These are phyloP conservation scores for Plagiodera versicolora DNA, from an alignment of 2,888 invertebrate species.

Conservation along the genomic window DNA sequence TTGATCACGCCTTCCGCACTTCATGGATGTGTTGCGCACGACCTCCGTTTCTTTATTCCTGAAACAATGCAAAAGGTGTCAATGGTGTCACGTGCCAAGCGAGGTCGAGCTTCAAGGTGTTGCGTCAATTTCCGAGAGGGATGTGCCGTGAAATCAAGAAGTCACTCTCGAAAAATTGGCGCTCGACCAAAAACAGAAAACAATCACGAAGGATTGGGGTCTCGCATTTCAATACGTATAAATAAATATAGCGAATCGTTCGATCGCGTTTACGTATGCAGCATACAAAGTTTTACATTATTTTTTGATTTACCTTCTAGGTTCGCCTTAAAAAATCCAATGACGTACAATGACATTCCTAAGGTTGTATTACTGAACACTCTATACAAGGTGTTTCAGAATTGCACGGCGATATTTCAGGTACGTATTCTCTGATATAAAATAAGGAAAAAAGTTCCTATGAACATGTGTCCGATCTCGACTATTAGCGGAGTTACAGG, in stretches of 20 bases:
- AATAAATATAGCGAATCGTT: constrained; percentile 18
- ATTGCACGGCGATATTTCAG: no score
- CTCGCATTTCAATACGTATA: constrained; percentile 1
- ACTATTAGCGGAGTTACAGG: no score
- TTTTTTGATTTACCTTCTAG: constrained; percentile 3
- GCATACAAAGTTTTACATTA: constrained; percentile 19
- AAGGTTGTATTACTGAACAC: no score
- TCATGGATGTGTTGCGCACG: constrained; percentile 30
- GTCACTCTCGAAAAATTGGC: neutral
- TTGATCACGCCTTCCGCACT: constrained; percentile 39
- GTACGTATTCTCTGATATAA: no score
- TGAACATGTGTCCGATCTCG: no score
- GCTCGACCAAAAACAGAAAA: neutral
- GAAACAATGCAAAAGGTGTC: constrained; percentile 14
- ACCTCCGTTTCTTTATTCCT: constrained; percentile 12
- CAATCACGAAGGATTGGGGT: neutral
- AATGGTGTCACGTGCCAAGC: neutral
- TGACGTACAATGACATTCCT: constrained; percentile 7
- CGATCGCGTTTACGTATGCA: neutral
- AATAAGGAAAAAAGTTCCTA: no score
- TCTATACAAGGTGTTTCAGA: no score
- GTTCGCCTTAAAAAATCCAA: constrained; percentile 17
- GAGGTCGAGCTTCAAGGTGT: no score
- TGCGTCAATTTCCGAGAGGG: no score
- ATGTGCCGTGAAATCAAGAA: no score